These are phyloP conservation scores for Setipinna tenuifilis DNA, from an alignment of 2,797 vertebrate species.

Conservation along the genomic window DNA sequence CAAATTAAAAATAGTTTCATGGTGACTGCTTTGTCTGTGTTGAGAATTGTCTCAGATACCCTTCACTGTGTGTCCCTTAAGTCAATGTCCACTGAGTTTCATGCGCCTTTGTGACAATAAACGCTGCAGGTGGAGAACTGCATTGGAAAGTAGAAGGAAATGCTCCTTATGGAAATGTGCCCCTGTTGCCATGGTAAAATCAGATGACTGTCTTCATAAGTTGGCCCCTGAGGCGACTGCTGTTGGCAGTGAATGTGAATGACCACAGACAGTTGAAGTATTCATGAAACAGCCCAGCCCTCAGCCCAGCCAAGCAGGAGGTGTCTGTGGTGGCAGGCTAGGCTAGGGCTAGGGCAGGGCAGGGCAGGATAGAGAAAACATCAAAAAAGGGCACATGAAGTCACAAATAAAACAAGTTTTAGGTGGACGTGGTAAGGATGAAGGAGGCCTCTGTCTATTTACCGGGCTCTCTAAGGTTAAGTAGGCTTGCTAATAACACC, in stretches of 20 bases:
- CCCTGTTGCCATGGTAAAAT: constrained; percentile 43
- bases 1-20: background rate
- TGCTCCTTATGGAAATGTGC: background rate
- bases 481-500: constrained; percentile 51
- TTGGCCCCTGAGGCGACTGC: constrained; percentile 37
- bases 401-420: constrained; percentile 42
- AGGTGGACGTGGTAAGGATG: constrained; percentile 40
- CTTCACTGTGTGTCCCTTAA: background rate
- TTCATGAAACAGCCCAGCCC: constrained; percentile 34
- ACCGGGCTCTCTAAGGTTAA: constrained; percentile 44
- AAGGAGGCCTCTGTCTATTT: constrained; percentile 64
- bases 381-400: constrained; percentile 49
- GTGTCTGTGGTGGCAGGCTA: constrained; percentile 34
- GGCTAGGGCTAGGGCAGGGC: constrained; percentile 33
- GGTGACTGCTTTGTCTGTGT: no score
- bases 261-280: constrained; percentile 35
- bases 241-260: constrained; percentile 28
- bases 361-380: constrained; percentile 38
- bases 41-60: background rate
- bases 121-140: background rate
- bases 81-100: background rate
- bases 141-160: background rate
- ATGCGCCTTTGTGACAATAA: background rate
- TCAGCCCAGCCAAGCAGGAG: background rate
- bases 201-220: constrained; percentile 41